phyloP scores from a whole-genome alignment of 2,888 invertebrate genomes.

The Neuroscelio doddi region DNA sequence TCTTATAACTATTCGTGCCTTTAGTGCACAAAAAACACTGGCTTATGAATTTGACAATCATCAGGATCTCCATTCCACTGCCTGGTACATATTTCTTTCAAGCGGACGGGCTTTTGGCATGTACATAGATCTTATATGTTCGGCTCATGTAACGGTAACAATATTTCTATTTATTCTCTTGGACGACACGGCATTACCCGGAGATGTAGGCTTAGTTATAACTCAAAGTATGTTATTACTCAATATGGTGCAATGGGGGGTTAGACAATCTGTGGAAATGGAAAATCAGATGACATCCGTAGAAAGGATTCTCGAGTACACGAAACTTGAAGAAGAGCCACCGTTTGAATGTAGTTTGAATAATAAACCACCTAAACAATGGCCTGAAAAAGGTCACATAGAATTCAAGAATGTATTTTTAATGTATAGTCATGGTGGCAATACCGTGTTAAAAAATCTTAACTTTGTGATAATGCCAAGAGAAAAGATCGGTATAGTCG shows the following conservation, averaged over 20 bases:
- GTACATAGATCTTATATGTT: constrained; percentile 77
- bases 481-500: constrained; percentile 80
- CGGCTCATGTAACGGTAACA: constrained; percentile 76
- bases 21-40: constrained; percentile 78
- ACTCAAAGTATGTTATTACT: constrained; percentile 74
- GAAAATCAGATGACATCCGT: constrained; percentile 79
- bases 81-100: constrained; percentile 80
- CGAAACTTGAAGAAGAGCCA: constrained; percentile 76
- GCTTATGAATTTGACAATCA: constrained; percentile 74
- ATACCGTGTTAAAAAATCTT: constrained; percentile 74
- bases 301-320: constrained; percentile 83
- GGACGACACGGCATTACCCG: constrained; percentile 66
- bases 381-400: constrained; percentile 75
- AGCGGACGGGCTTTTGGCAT: constrained; percentile 80
- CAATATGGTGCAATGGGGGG: constrained; percentile 77
- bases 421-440: constrained; percentile 72
- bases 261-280: constrained; percentile 80
- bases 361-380: constrained; percentile 71
- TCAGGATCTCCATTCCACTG: constrained; percentile 79
- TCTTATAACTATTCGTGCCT: constrained; percentile 85
- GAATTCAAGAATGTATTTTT: constrained; percentile 74
- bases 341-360: constrained; percentile 69
- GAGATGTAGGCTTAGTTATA: constrained; percentile 74
- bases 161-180: constrained; percentile 77
- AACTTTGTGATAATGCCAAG: constrained; percentile 74